Base-by-base conservation (phyloP, 2,113 vertebrate species). In the Nibea coibor region DNA sequence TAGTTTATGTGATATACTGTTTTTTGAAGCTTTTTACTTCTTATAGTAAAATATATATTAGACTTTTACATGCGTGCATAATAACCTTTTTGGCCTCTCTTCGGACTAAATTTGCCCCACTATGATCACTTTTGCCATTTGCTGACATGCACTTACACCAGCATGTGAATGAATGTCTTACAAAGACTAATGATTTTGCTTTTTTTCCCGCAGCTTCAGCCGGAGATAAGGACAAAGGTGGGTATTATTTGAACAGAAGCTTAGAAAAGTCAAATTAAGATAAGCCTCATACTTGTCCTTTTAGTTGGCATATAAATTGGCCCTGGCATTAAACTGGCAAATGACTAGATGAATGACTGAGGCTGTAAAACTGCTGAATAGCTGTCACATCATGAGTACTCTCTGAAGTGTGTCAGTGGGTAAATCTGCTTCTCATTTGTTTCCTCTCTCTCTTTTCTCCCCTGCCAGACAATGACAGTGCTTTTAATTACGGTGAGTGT, bases 401-500 rank as follows among this genome's bases (percentile, higher is more conserved):
- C 83, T 76, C 58, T 88, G 84, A 85, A 84, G 78, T 71, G 57
- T 75, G 76, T 87, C 77, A 69, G 31, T 68, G 59, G 43, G 7
- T 85, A 80, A 76, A 84, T 81, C 51, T 90, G 77, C 57, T 50
- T 75, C 69, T 87, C 59, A 66, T 85, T 72, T 78, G 5, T 87
- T 70, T 66, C 54, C 20, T 53, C 47, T 86, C 47, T 86, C 71
- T 89, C 73, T 82, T 24, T 73, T 90, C 82, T 89, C 87, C 71
- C 74, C 80, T 51, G 10, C 14, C 91, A 94, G 95, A 94, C 80
- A 72, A 81, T 35, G 93, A 95, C 93, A 93, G 87, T 50, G 88
- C 86, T 43, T 95, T 96, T 92, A 47, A 94, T 47, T 96, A 95
- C 16, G 95, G 95, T 96, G 89, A 94, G 95, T 93, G 76, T 43